Conservation (phyloP, 2,888 invertebrate species). For the Empis stercorea region DNA sequence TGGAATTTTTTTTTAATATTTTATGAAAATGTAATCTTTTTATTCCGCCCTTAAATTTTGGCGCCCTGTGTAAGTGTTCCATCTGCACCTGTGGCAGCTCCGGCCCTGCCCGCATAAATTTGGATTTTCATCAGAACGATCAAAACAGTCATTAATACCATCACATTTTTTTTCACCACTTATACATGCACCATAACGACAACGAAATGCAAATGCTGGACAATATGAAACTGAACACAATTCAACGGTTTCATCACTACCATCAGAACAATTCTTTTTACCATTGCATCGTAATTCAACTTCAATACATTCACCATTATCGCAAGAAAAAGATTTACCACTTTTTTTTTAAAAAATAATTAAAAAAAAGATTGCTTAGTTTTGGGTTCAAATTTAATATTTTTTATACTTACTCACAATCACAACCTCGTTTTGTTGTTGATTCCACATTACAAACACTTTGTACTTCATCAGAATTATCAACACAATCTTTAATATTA, state of each 20-base stretch:
- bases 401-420: not conserved
- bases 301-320: not conserved
- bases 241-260: not conserved
- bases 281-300: not conserved
- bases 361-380: too few relatives aligned
- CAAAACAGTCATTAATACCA: not conserved
- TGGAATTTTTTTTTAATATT: too few relatives aligned
- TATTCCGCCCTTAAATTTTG: too few relatives aligned
- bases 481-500: constrained; percentile 10
- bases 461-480: constrained; percentile 12
- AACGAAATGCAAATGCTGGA: not conserved
- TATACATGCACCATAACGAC: not conserved
- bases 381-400: not conserved
- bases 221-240: not conserved
- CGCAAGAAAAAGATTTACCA: not conserved
- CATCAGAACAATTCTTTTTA: not conserved
- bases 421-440: too few relatives aligned
- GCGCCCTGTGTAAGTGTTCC: too few relatives aligned
- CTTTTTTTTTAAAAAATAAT: not conserved
- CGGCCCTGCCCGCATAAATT: too few relatives aligned
- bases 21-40: too few relatives aligned
- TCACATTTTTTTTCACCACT: not conserved
- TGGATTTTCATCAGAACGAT: not conserved
- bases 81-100: too few relatives aligned
- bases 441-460: not conserved